Evolutionary conservation across 1,140 invertebrate species (phyloP).

Genomic region (Vanessa tameamea): DNA sequence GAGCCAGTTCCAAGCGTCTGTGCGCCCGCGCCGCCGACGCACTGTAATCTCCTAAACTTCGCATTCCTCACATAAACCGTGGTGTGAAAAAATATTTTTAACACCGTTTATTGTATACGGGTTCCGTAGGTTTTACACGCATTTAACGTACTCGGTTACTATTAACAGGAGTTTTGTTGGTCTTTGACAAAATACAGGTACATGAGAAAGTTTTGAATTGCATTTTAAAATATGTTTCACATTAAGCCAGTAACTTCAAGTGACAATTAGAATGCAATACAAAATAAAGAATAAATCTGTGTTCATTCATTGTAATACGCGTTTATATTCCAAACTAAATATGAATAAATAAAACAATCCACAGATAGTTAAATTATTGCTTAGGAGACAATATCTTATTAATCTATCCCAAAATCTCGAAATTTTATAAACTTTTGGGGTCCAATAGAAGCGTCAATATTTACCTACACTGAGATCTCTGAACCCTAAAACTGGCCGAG

Average conservation of each 20-base stretch:
- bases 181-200: background rate
- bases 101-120: constrained; percentile 23
- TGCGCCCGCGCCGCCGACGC: constrained; percentile 48
- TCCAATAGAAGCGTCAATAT: constrained; percentile 9
- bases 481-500: constrained; percentile 53
- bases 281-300: no score
- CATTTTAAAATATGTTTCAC: no score
- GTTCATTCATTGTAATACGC: no score
- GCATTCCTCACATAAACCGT: constrained; percentile 67
- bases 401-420: background rate
- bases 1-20: constrained; percentile 18
- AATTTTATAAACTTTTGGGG: background rate
- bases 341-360: no score
- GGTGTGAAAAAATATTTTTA: constrained; percentile 52
- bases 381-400: background rate
- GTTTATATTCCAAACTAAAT: no score
- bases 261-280: no score
- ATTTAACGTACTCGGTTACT: background rate
- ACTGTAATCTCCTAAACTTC: constrained; percentile 59
- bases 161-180: background rate
- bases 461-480: background rate
- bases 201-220: background rate
- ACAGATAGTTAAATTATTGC: no score
- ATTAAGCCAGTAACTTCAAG: no score
- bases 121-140: constrained; percentile 32